Base-by-base conservation (phyloP, 2,888 invertebrate species). In the Pharmacophagus antenor region DNA sequence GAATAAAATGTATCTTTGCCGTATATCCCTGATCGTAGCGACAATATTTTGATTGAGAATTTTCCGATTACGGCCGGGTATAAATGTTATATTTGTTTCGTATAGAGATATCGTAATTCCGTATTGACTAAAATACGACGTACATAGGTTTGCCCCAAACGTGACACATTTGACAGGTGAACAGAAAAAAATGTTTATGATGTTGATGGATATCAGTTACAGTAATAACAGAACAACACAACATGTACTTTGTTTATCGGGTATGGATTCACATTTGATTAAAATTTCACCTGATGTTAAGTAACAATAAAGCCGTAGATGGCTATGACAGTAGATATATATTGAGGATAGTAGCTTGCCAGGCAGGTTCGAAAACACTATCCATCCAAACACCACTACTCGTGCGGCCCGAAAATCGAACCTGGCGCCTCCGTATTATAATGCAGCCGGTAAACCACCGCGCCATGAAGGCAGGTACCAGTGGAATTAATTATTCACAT, bases 1-100 rank as follows among this genome's bases (percentile, higher is more conserved):
- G 18, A 18, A 10, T 10, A 18, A 18, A 8, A 44, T 44, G 42
- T 44, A 10, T 44, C 10, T n/a, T 18, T 44, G 10, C 18, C 10
- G 18, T 44, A 44, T 18, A 18, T 44, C n/a, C 8, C 42, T 2
- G 42, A 18, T 18, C 42, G 42, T 10, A 18, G 21, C 2, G n/a
- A 47, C 18, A 47, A 47, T 15, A 22, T 22, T 47, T 15, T 47
- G 21, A 47, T 22, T 47, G 47, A 22, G 15, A 15, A 47, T 47
- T 22, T 47, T 47, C 47, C 47, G 47, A 47, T 22, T 22, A 47
- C 21, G 6, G 12, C 21, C 21, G 46, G 12, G 46, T 20, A 46
- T 21, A 46, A 46, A 42, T 42, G 17, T 42, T 42, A 42, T 17
- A 17, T 17, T 17, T 42, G 42, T 42, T 42, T 18, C 17, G 42